A percentile compares a stretch with the other conserved stretches of the same genome.
Conservation (phyloP, 2,113 vertebrate species). For the Phrynosoma platyrhinos region DNA sequence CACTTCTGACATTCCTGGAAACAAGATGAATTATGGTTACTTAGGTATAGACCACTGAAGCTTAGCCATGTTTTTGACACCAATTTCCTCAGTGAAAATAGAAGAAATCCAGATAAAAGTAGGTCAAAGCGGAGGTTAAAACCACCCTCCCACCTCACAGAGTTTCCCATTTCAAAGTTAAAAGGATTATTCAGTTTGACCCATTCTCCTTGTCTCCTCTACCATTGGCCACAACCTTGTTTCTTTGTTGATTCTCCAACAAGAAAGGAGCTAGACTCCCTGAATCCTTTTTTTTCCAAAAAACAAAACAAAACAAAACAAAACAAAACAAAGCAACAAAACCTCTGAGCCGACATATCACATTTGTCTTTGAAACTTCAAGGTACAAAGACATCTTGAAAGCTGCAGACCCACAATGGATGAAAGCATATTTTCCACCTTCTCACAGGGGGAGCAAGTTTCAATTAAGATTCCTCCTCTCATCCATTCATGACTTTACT, state of each 20-base stretch:
- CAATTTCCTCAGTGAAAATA: fast-evolving
- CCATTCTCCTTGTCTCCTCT: not conserved
- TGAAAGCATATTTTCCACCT: not conserved
- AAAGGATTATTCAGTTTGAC: not conserved
- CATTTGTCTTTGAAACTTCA: conserved; percentile 2
- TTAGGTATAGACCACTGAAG: not conserved
- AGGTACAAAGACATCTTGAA: not conserved
- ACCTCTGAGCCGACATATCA: not conserved
- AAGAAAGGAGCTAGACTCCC: not conserved
- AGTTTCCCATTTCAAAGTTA: not conserved
- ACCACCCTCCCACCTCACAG: fast-evolving
- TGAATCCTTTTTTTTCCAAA: not conserved
- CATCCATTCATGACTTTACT: not conserved
- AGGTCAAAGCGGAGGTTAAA: not conserved
- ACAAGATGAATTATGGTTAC: not conserved
- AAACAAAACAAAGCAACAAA: not conserved
- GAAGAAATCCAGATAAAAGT: fast-evolving
- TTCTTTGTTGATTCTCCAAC: not conserved
- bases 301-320: too few species aligned
- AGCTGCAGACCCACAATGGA: not conserved
- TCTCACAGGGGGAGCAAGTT: not conserved
- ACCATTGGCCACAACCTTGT: not conserved
- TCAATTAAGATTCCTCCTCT: not conserved
- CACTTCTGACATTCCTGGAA: not conserved
- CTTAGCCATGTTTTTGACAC: not conserved